Evolutionary conservation across 1,140 invertebrate species (phyloP).

Genomic region (Anthonomus grandis): DNA sequence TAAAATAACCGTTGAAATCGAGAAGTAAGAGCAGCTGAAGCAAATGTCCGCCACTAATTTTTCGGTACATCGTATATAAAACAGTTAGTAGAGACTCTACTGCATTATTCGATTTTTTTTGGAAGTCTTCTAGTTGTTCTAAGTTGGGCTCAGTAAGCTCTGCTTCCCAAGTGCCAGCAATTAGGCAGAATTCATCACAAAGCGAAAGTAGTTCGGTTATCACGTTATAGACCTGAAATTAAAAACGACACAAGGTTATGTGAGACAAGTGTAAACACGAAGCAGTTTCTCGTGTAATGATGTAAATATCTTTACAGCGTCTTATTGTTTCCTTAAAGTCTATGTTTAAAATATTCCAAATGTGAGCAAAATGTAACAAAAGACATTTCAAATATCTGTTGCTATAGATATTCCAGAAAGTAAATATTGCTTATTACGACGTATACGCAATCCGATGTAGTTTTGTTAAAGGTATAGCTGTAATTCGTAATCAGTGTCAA

Average conservation of each 20-base stretch:
- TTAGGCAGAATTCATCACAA: constrained; percentile 56
- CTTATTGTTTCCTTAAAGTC: constrained; percentile 1
- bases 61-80: constrained; percentile 59
- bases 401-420: too few relatives aligned
- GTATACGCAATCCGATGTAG: too few relatives aligned
- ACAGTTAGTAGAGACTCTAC: constrained; percentile 59
- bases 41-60: constrained; percentile 64
- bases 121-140: constrained; percentile 39
- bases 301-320: neutral
- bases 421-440: too few relatives aligned
- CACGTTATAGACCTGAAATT: constrained; percentile 42
- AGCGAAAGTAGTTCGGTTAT: constrained; percentile 50
- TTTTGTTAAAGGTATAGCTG: too few relatives aligned
- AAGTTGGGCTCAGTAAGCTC: constrained; percentile 51
- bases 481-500: too few relatives aligned
- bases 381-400: too few relatives aligned
- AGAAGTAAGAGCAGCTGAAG: constrained; percentile 67
- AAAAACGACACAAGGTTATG: too few relatives aligned
- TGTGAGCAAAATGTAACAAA: too few relatives aligned
- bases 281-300: too few relatives aligned
- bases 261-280: too few relatives aligned
- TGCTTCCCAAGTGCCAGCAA: constrained; percentile 50
- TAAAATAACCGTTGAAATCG: constrained; percentile 76
- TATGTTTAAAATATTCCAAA: too few relatives aligned
- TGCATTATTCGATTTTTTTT: constrained; percentile 54